Evolutionary conservation across 2,888 invertebrate genomes (phyloP), one percentile per base, ranked within the genome.

Genomic region (Ypsolopha sequella): DNA sequence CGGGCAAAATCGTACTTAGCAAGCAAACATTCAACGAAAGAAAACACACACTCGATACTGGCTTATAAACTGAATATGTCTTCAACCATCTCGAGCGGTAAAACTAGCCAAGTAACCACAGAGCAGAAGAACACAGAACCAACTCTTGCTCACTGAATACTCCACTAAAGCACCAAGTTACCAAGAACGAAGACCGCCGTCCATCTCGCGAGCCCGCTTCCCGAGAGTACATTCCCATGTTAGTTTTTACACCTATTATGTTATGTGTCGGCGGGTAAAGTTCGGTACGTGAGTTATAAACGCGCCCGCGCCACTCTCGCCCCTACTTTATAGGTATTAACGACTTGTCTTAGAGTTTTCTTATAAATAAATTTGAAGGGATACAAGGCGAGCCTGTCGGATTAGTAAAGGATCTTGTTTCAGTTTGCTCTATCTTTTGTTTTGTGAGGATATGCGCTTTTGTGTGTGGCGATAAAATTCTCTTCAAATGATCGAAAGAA

Each of bases 321-420:
- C 84, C 85, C 85, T 86, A 85, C 86, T 86, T 86, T 86, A 86
- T 86, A 86, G 85, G 86, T 86, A 86, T 86, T 86, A 86, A 86
- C 86, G 86, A 82, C 86, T 84, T 86, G 86, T 86, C 86, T 85
- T 80, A 86, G 86, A 85, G 85, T 86, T 86, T 86, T 86, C 86
- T 86, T 86, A 86, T 86, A 86, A 86, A 86, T 86, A 86, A 86
- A 86, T 86, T 86, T 86, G 86, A 86, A 86, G 84, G 86, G 86
- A 81, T 82, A 86, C 86, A 86, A 84, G 85, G 81, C 82, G 85
- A 82, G 85, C 85, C 84, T 86, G 86, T 86, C 77, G 86, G 85
- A 86, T 86, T 86, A 86, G 85, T 81, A 71, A 79, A 85, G 85
- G 85, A 86, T 86, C 85, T 82, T 85, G 86, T 86, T 86, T 82